These are phyloP conservation scores for Choristoneura rosaceana DNA, from an alignment of 2,888 invertebrate genomes.

Conservation along the genomic window DNA sequence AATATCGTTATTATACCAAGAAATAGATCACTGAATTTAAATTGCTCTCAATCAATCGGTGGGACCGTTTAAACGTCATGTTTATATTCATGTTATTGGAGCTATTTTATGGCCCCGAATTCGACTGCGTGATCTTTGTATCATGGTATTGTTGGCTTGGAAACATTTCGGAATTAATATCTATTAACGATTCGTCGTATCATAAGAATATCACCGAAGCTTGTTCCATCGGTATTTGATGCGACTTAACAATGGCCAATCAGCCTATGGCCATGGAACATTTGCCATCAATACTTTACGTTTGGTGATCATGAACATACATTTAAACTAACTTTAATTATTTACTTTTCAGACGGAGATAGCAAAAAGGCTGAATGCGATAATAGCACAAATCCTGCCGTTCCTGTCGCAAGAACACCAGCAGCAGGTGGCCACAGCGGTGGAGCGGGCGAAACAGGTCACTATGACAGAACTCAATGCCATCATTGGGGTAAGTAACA, in stretches of 20 bases:
- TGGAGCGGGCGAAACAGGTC: constrained; percentile 97
- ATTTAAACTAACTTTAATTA: constrained; percentile 33
- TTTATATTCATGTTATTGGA: constrained; percentile 55
- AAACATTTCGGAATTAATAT: constrained; percentile 30
- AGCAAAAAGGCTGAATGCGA: constrained; percentile 96
- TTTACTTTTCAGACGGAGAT: constrained; percentile 94
- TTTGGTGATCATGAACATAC: too few species aligned
- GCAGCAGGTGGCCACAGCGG: constrained; percentile 96
- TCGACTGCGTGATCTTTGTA: constrained; percentile 45
- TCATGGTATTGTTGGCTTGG: constrained; percentile 45
- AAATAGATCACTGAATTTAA: constrained; percentile 61
- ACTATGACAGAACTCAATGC: constrained; percentile 97
- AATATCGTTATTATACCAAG: constrained; percentile 69
- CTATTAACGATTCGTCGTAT: constrained; percentile 32
- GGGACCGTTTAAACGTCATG: constrained; percentile 45
- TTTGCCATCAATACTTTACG: not conserved
- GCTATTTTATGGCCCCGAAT: constrained; percentile 52
- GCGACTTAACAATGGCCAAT: not conserved
- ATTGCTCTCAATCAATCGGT: constrained; percentile 53
- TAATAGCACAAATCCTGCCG: constrained; percentile 97
- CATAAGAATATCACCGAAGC: constrained; percentile 23
- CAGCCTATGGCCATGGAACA: not conserved
- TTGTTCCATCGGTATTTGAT: constrained; percentile 44
- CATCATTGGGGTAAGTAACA: constrained; percentile 94
- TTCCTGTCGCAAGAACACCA: constrained; percentile 96